These are phyloP conservation scores for Labroides dimidiatus DNA, from an alignment of 2,797 vertebrate species.

Conservation along the genomic window DNA sequence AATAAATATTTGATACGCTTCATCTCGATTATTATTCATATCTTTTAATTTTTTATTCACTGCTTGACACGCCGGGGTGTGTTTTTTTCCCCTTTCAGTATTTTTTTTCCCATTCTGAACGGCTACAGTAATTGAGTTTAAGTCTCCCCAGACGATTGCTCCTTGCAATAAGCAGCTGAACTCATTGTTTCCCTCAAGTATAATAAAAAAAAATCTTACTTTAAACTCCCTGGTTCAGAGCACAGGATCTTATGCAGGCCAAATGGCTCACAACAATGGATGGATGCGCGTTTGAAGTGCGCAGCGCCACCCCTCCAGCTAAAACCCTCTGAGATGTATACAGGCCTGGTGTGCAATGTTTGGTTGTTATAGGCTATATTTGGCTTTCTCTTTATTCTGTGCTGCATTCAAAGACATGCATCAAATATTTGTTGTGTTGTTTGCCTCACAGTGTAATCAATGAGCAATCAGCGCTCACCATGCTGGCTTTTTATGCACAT, in stretches of 20 bases:
- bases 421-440: constrained; percentile 76
- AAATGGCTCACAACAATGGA: constrained; percentile 94
- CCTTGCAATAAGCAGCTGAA: constrained; percentile 99
- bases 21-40: constrained; percentile 93
- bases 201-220: constrained; percentile 91
- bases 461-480: constrained; percentile 61
- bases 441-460: constrained; percentile 75
- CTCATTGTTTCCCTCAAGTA: constrained; percentile 98
- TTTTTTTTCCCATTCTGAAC: constrained; percentile 89
- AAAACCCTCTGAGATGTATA: constrained; percentile 80
- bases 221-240: constrained; percentile 94
- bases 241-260: constrained; percentile 92
- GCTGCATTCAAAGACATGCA: constrained; percentile 72
- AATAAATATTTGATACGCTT: constrained; percentile 99
- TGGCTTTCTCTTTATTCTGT: constrained; percentile 51
- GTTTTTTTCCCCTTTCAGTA: constrained; percentile 87
- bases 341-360: constrained; percentile 71
- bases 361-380: constrained; percentile 72
- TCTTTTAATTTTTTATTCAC: constrained; percentile 87
- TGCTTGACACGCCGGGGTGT: constrained; percentile 89
- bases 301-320: constrained; percentile 81
- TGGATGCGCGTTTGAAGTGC: constrained; percentile 80
- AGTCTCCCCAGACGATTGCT: constrained; percentile 98
- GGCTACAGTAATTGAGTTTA: constrained; percentile 99
- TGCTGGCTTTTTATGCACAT: constrained; percentile 16